Conservation (phyloP, 1,140 invertebrate species). For the Augochlora pura region DNA sequence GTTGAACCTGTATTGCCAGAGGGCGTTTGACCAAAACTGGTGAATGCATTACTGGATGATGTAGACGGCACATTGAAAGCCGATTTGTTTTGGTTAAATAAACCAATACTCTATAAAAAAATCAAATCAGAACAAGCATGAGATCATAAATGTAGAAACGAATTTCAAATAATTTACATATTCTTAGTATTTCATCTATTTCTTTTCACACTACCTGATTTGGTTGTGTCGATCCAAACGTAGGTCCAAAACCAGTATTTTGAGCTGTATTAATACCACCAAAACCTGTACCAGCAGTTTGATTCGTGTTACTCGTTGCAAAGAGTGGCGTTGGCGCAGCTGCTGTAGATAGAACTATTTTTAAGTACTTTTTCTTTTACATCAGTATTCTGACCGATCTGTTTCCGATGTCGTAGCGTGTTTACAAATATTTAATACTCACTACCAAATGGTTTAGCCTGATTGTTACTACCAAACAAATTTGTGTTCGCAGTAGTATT, state of each 20-base stretch:
- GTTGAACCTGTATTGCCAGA: constrained; percentile 74
- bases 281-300: constrained; percentile 76
- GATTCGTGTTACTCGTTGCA: constrained; percentile 67
- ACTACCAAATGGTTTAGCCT: constrained; percentile 79
- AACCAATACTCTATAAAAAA: constrained; percentile 73
- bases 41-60: constrained; percentile 77
- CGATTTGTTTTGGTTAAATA: constrained; percentile 79
- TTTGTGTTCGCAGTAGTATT: constrained; percentile 77
- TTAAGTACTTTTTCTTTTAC: constrained; percentile 3
- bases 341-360: constrained; percentile 57
- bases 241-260: constrained; percentile 73
- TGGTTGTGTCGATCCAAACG: constrained; percentile 75
- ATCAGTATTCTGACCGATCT: too few species aligned
- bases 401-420: neutral
- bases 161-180: too few species aligned
- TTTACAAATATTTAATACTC: constrained; percentile 51
- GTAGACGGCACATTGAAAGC: constrained; percentile 77
- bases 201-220: constrained; percentile 72
- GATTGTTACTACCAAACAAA: constrained; percentile 76
- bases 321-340: constrained; percentile 75
- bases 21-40: constrained; percentile 77
- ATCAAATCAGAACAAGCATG: neutral
- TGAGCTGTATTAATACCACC: constrained; percentile 73
- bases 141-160: too few species aligned
- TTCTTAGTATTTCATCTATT: too few species aligned